A percentile compares a stretch with the other conserved stretches of the same genome.
These are phyloP conservation scores for Mythimna lalbum DNA, from an alignment of 2,888 invertebrate species.

Conservation along the genomic window DNA sequence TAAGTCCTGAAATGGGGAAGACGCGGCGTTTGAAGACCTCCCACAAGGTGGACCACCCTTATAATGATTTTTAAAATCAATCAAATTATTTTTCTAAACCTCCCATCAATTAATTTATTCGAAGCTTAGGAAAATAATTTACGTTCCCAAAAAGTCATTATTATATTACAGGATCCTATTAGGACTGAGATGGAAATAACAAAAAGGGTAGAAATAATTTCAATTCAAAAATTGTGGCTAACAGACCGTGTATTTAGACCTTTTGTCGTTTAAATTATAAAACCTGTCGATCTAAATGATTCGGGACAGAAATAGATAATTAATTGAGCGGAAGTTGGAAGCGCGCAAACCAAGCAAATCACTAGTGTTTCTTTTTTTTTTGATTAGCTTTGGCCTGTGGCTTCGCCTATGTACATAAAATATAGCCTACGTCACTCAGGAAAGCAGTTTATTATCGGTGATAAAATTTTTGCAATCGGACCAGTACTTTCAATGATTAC, in stretches of 20 bases:
- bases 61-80: neutral
- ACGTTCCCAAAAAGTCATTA: neutral
- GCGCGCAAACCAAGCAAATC: too few species aligned
- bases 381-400: too few species aligned
- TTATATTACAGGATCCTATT: constrained; percentile 6
- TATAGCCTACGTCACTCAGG: too few species aligned
- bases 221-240: constrained; percentile 7
- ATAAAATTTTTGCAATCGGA: too few species aligned
- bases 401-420: too few species aligned
- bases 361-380: too few species aligned
- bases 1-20: too few species aligned
- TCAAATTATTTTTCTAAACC: constrained; percentile 7
- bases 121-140: neutral
- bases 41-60: neutral
- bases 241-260: neutral
- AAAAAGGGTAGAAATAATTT: constrained; percentile 37
- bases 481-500: too few species aligned
- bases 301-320: neutral
- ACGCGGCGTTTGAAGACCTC: too few species aligned
- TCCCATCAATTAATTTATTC: constrained; percentile 6
- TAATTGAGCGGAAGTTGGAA: too few species aligned
- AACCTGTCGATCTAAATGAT: constrained; percentile 19
- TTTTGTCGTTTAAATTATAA: constrained; percentile 39
- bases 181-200: neutral
- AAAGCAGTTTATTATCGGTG: too few species aligned